Conservation (phyloP, 1,140 invertebrate genomes). For the Drosophila asahinai region DNA sequence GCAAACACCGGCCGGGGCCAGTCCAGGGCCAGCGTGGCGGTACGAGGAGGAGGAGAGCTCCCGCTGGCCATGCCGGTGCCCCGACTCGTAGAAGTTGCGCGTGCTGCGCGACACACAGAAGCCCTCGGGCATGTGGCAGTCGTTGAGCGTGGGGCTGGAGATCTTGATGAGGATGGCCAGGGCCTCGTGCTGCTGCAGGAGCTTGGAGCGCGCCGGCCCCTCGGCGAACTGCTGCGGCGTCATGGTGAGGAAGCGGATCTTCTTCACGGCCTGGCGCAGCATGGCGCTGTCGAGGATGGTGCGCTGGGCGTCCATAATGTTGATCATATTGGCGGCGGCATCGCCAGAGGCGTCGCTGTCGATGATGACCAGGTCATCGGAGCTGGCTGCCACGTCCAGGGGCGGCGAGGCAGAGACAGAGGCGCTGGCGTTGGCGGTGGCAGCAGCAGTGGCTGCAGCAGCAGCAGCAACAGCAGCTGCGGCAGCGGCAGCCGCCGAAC, state of each 20-base stretch:
- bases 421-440: too few relatives aligned
- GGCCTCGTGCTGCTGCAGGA: constrained; percentile 91
- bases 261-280: constrained; percentile 86
- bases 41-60: constrained; percentile 64
- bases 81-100: constrained; percentile 70
- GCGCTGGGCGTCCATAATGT: constrained; percentile 75
- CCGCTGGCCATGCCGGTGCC: constrained; percentile 58
- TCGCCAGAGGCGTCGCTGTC: constrained; percentile 73
- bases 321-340: constrained; percentile 67
- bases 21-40: constrained; percentile 32
- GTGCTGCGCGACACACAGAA: constrained; percentile 87
- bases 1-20: constrained; percentile 6
- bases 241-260: constrained; percentile 91
- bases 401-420: constrained; percentile 9
- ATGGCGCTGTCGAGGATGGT: constrained; percentile 70
- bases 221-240: constrained; percentile 92
- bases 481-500: constrained; percentile 19
- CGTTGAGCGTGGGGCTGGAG: constrained; percentile 87
- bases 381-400: constrained; percentile 23
- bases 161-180: constrained; percentile 93
- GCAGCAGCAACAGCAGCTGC: constrained; percentile 4
- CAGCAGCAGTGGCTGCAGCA: neutral
- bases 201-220: constrained; percentile 89
- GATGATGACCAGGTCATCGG: constrained; percentile 72
- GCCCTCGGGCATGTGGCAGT: constrained; percentile 89